Evolutionary conservation across 2,888 invertebrate genomes (phyloP), one percentile per base, ranked within the genome.

Genomic region (Crocallis elinguaria): DNA sequence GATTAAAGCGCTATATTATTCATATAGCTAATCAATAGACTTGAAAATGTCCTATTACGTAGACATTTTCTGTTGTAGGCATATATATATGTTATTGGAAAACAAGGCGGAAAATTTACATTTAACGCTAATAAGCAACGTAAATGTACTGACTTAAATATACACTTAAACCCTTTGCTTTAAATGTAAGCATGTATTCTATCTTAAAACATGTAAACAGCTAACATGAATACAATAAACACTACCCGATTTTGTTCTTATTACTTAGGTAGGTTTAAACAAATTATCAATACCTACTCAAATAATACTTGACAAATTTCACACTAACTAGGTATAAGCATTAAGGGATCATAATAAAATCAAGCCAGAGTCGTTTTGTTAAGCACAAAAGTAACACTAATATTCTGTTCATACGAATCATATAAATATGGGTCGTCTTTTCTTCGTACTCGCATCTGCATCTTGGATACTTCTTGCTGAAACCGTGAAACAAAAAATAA

Each of bases 381-480:
- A 46, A 32, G 32, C 48, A 53, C 37, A 33, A 38, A 46, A 38
- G 21, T 42, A 48, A 53, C 35, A 32, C 38, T 14, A 12, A 46
- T 36, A 39, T 39, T 36, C 9, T 33, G 42, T 48, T 53, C 37
- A 27, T 43, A 27, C 33, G 30, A 57, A 51, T 42, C n/a, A n/a
- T n/a, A n/a, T n/a, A n/a, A n/a, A 25, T 37, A 46, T 27, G 27
- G 39, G 35, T 33, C 19, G 27, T 12, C 25, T 42, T 41, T 45
- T 44, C 37, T 42, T 38, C 45, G 36, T 17, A 45, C 19, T 30
- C 27, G 46, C 14, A 16, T 33, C 30, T 46, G 21, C 44, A 21
- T 39, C 23, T 38, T 44, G 14, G 37, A 33, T 51, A 36, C 23
- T 11, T 52, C n/a, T 11, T 27, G 23, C 52, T 52, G 52, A 41